phyloP scores from a whole-genome alignment of 1,140 invertebrate genomes.

The Zaprionus capensis region DNA sequence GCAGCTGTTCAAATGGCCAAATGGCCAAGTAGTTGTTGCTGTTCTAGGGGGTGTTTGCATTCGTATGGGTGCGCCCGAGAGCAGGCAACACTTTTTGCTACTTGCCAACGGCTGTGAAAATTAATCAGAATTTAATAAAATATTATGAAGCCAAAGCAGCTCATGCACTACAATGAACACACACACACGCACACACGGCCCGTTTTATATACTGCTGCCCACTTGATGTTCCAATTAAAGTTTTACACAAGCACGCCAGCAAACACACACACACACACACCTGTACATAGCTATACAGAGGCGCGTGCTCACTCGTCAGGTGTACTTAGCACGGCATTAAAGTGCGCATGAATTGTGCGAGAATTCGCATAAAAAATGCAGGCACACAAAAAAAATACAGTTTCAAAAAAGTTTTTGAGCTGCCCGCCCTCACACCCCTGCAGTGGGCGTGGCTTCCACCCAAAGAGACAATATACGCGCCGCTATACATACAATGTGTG shows the following conservation, averaged over 20 bases:
- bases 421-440: not conserved
- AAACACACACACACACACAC: slow-evolving; percentile 21
- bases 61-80: slow-evolving; percentile 50
- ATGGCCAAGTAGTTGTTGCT: slow-evolving; percentile 1
- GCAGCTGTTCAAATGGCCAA: slow-evolving; percentile 59
- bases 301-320: slow-evolving; percentile 44
- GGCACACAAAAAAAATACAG: slow-evolving; percentile 38
- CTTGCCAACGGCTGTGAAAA: slow-evolving; percentile 52
- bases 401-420: slow-evolving; percentile 36
- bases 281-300: slow-evolving; percentile 9
- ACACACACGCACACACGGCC: not conserved
- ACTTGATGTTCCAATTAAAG: slow-evolving; percentile 80
- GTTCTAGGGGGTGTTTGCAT: slow-evolving; percentile 17
- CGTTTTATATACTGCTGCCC: slow-evolving; percentile 38
- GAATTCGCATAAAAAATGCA: slow-evolving; percentile 74
- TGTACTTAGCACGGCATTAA: slow-evolving; percentile 67
- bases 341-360: slow-evolving; percentile 65
- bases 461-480: slow-evolving; percentile 23
- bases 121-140: slow-evolving; percentile 82
- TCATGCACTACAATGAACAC: slow-evolving; percentile 9
- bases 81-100: slow-evolving; percentile 56
- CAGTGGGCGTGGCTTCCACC: slow-evolving; percentile 18
- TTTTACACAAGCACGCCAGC: slow-evolving; percentile 58
- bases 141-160: slow-evolving; percentile 60
- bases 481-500: not conserved